Evolutionary conservation across 2,888 invertebrate genomes (phyloP), one percentile per base, ranked within the genome.

Genomic region (Callosobruchus maculatus): DNA sequence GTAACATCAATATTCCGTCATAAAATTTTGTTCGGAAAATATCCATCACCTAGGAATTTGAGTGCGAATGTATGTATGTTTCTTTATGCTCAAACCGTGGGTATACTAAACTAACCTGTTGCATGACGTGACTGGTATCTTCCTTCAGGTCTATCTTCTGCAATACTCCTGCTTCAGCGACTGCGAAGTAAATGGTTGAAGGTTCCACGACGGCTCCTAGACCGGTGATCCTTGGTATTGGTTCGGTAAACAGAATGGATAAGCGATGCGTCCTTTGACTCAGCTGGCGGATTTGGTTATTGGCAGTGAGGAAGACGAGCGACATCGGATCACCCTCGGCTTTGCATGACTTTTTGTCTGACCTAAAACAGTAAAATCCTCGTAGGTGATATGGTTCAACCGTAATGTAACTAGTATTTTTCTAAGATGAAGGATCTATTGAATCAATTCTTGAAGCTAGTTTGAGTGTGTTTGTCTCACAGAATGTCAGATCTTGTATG

Each of bases 281-380:
- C 2, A 91, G 82, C 68, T 90, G 88, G 0, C 91, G 88, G 20
- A 93, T 89, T 30, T 90, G 88, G 83, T 90, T 89, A 20, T 88
- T 88, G 0, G 89, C 87, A 22, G 89, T 86, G 49, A 49, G 49
- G 83, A 90, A 92, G 0, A 92, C 80, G 0, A 92, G 80, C 0
- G 89, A 87, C 85, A 90, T 88, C 20, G 88, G 87, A 5, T 89
- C 88, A 73, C 90, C 89, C 0, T 88, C 83, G 0, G 93, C 92
- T 84, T 94, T 94, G 85, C 94, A 94, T 0, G 92, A 90, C 20
- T 88, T 88, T 70, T 89, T 90, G 83, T 94, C 92, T 0, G 88
- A 82, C 72, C 91, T 91, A 80, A 81, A 82, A 82, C 20, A 20
- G 31, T 67, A 26, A 26, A 26, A 7, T 7, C 3, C 7, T 26